These are phyloP conservation scores for Hemicrepidius hirtus DNA, from an alignment of 2,888 invertebrate species.

Conservation along the genomic window DNA sequence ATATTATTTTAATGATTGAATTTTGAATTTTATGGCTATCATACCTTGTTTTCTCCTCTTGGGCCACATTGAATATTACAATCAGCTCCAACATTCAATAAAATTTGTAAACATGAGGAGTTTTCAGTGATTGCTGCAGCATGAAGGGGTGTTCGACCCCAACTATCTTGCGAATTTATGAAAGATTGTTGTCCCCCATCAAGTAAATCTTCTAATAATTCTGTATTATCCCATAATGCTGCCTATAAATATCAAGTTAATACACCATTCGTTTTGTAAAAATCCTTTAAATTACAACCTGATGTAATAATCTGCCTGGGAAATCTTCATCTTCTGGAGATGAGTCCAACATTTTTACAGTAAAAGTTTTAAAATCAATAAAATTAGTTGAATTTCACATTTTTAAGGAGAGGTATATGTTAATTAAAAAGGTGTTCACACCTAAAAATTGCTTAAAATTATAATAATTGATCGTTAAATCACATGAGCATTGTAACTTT, in stretches of 20 bases:
- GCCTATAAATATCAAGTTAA: conserved; percentile 74
- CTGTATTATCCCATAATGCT: conserved; percentile 91
- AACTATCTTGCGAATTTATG: conserved; percentile 83
- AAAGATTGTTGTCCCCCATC: conserved; percentile 78
- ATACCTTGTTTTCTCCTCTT: conserved; percentile 81
- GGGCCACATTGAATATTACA: conserved; percentile 81
- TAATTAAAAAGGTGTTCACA: no score
- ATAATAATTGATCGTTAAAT: no score
- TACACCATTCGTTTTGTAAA: not conserved
- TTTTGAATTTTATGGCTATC: conserved; percentile 45
- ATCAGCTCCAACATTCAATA: conserved; percentile 83
- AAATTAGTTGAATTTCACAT: not conserved
- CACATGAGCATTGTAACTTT: not conserved
- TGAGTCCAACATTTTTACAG: conserved; percentile 76
- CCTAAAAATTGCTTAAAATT: no score
- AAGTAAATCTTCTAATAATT: conserved; percentile 87
- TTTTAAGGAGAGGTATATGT: not conserved
- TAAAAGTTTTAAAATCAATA: not conserved
- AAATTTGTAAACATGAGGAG: conserved; percentile 83
- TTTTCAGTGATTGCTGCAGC: conserved; percentile 88
- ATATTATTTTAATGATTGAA: not conserved
- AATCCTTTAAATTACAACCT: conserved; percentile 72
- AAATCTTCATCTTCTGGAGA: conserved; percentile 89
- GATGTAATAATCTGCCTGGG: conserved; percentile 85
- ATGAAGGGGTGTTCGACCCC: conserved; percentile 86